Evolutionary conservation across 2,113 vertebrate species (phyloP).

Genomic region (Acanthisitta chloris): DNA sequence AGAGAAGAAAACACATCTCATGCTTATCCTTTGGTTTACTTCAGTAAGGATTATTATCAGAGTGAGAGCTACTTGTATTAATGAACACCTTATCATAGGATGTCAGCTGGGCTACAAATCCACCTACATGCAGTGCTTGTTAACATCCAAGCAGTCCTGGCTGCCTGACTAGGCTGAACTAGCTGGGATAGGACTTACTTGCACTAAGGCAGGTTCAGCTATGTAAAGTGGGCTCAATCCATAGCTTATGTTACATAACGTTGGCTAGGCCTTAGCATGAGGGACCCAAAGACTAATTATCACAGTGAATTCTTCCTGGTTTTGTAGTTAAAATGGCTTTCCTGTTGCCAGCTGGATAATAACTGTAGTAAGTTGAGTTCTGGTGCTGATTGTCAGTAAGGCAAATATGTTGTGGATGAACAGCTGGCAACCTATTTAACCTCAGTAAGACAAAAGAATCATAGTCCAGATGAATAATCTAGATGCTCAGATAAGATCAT

Average conservation of each 20-base stretch:
- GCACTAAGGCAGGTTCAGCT: not conserved
- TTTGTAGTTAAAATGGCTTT: not conserved
- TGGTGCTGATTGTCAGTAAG: not conserved
- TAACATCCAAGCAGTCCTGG: not conserved
- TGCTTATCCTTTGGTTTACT: not conserved
- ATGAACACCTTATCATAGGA: not conserved
- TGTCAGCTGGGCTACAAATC: not conserved
- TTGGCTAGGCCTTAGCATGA: not conserved
- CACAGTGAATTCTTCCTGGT: not conserved
- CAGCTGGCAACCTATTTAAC: not conserved
- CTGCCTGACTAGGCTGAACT: not conserved
- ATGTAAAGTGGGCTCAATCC: not conserved
- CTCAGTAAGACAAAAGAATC: not conserved
- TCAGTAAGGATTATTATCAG: not conserved
- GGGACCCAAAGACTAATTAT: not conserved
- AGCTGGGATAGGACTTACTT: not conserved
- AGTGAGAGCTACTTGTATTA: not conserved
- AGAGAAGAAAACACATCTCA: not conserved
- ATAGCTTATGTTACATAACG: not conserved
- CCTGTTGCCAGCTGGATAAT: not conserved
- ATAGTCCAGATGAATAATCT: not conserved
- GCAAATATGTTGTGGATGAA: not conserved
- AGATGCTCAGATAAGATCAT: not conserved
- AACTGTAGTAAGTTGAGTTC: not conserved
- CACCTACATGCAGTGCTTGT: not conserved